Conservation (phyloP, 1,140 invertebrate species). For the Eumeta japonica region DNA sequence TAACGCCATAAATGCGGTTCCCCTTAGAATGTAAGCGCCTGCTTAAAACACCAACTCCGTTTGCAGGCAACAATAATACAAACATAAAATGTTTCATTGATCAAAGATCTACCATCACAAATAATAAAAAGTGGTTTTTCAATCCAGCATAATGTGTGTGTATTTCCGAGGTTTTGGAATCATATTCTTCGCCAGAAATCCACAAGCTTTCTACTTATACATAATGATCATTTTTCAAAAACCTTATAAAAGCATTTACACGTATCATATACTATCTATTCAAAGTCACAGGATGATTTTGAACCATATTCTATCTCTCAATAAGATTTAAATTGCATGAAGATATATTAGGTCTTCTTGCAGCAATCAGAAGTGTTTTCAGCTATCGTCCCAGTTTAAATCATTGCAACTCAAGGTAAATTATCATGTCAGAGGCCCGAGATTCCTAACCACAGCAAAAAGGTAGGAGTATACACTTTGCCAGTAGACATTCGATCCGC, state of each 20-base stretch:
- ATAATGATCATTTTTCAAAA: conserved; percentile 8
- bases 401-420: conserved; percentile 17
- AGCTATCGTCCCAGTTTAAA: conserved; percentile 17
- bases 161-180: conserved; percentile 17
- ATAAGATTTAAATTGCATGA: conserved; percentile 5
- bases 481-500: conserved; percentile 15
- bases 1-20: no score
- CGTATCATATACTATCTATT: conserved; percentile 14
- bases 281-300: conserved; percentile 15
- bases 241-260: conserved; percentile 14
- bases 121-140: conserved; percentile 11
- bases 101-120: conserved; percentile 9
- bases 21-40: no score
- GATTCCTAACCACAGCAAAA: conserved; percentile 17
- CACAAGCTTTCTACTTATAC: conserved; percentile 13
- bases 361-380: conserved; percentile 16
- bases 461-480: conserved; percentile 12
- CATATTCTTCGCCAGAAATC: conserved; percentile 11
- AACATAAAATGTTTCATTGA: no score
- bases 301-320: conserved; percentile 5
- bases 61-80: no score
- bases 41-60: no score
- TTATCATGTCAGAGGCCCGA: conserved; percentile 15
- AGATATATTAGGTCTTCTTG: conserved; percentile 5
- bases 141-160: conserved; percentile 18